These are phyloP conservation scores for Harpegnathos saltator DNA, from an alignment of 1,140 invertebrate species.

Conservation along the genomic window DNA sequence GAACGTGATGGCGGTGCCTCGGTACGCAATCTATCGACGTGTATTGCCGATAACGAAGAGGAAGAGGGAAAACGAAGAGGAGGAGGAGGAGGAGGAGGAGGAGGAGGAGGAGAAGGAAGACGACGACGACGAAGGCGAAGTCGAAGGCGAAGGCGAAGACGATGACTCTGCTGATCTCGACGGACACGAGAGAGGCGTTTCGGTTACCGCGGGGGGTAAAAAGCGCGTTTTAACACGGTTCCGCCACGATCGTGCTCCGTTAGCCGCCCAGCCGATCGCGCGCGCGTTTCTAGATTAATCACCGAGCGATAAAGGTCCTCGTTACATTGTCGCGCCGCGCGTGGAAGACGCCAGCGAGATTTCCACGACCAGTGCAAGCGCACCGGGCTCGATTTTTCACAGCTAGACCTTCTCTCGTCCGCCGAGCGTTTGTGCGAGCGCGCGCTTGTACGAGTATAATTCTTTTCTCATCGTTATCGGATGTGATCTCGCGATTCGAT, in stretches of 20 bases:
- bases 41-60: constrained; percentile 52
- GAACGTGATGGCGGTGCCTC: constrained; percentile 9
- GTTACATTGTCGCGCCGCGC: constrained; percentile 36
- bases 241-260: constrained; percentile 42
- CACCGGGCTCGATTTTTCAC: constrained; percentile 8
- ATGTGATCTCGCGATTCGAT: constrained; percentile 50
- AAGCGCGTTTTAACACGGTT: constrained; percentile 61
- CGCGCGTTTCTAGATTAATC: constrained; percentile 59
- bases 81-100: constrained; percentile 26
- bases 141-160: too few species aligned
- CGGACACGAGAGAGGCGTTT: constrained; percentile 83
- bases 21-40: constrained; percentile 66
- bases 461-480: constrained; percentile 55
- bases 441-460: constrained; percentile 32
- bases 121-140: constrained; percentile 39
- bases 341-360: not conserved
- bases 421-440: not conserved
- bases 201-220: constrained; percentile 77
- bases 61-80: constrained; percentile 43
- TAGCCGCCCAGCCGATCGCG: constrained; percentile 44
- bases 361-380: constrained; percentile 2
- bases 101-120: too few species aligned
- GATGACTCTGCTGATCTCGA: constrained; percentile 77
- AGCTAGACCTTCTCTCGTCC: constrained; percentile 20
- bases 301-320: constrained; percentile 12